Base-by-base conservation (phyloP, 2,113 vertebrate genomes). In the Rhegmatorhina hoffmannsi region DNA sequence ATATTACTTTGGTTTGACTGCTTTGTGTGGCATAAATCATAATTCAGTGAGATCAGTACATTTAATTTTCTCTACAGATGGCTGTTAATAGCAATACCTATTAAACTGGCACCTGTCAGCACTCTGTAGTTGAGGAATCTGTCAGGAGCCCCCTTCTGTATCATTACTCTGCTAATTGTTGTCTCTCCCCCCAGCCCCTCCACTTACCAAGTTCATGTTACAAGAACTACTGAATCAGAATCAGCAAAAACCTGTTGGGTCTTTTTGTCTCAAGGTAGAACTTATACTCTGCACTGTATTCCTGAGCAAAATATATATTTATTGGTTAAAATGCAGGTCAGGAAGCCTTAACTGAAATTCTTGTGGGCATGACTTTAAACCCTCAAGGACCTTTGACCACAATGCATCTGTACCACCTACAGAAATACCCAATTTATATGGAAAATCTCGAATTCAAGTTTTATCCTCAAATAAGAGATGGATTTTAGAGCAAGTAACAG, bases 1-100 rank as follows among this genome's bases (percentile, higher is more conserved):
- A 98, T 97, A 97, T 92, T 95, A 96, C 93, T 97, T 97, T 96
- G 86, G 94, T 95, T 84, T 98, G 97, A 97, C 96, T 97, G 95
- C 38, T 94, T 60, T 96, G 96, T 95, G 91, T 97, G 93, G 86
- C 92, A 97, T 98, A 97, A 97, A 97, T 98, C 97, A 97, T 97
- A 98, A 98, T 97, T 97, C 96, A 89, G 91, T 85, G 91, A 95
- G 97, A 98, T 96, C 92, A 97, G 89, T 95, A 95, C 69, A 93
- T 97, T 95, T 95, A 85, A 95, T 93, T 96, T 86, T 97, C 89
- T 94, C 94, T 95, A 95, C 94, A 97, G 96, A 97, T 94, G 96
- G 94, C 55, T 33, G 50, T 90, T 97, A 97, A 97, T 34, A 38
- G 96, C 94, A 98, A 90, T 95, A 96, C 92, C 93, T 96, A 97